Evolutionary conservation across 1,140 invertebrate genomes (phyloP).

Genomic region (Megathymus violae): DNA sequence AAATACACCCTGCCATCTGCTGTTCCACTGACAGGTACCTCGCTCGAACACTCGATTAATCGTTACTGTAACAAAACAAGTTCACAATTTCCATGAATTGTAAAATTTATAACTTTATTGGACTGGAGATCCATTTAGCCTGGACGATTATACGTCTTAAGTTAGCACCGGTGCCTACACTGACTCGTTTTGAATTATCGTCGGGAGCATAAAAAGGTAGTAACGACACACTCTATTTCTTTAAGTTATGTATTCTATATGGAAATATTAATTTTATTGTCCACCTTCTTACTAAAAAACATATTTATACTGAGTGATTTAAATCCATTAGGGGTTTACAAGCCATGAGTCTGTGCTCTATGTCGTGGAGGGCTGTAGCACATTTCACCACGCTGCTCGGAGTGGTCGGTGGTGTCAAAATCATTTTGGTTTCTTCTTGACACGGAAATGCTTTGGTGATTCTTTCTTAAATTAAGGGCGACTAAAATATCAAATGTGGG

Average conservation of each 20-base stretch:
- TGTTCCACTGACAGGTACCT: constrained; percentile 1
- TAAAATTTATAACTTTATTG: constrained; percentile 33
- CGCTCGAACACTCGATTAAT: not conserved
- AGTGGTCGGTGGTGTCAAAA: too few species aligned
- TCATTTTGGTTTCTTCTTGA: too few species aligned
- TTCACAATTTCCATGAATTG: constrained; percentile 28
- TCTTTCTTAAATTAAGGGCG: too few species aligned
- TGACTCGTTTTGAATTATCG: constrained; percentile 26
- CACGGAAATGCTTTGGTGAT: too few species aligned
- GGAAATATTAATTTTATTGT: constrained; percentile 12
- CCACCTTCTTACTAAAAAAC: not conserved
- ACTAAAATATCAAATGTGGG: too few species aligned
- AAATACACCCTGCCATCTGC: too few species aligned
- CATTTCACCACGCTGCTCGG: too few species aligned
- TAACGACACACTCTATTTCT: constrained; percentile 21
- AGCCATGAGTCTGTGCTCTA: too few species aligned
- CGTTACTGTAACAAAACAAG: not conserved
- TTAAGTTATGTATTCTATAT: constrained; percentile 12
- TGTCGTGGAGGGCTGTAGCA: too few species aligned
- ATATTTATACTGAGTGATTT: too few species aligned
- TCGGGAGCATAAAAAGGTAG: constrained; percentile 2
- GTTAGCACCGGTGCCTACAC: constrained; percentile 21
- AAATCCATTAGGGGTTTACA: too few species aligned
- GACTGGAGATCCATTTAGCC: constrained; percentile 30
- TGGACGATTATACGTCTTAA: constrained; percentile 19